phyloP scores from a whole-genome alignment of 2,113 vertebrate genomes.

The Microcebus ravelobensis region DNA sequence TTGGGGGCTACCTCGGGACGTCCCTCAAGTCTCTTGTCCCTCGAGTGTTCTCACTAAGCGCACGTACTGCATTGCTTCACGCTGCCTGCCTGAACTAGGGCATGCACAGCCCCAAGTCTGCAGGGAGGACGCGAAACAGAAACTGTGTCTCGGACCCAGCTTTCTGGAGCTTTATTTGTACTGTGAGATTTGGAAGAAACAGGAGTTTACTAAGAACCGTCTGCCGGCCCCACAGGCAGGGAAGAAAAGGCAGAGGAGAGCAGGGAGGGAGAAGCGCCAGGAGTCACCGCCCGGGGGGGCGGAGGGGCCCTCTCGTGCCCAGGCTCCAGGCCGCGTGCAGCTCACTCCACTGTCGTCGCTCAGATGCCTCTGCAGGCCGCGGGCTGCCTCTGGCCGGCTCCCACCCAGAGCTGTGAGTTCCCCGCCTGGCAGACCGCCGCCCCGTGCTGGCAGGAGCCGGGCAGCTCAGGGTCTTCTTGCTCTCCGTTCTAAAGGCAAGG shows the following conservation, averaged over 20 bases:
- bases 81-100: background rate
- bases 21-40: background rate
- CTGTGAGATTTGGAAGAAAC: background rate
- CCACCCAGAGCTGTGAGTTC: conserved; percentile 88
- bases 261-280: too few species aligned
- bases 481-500: too few species aligned
- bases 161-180: background rate
- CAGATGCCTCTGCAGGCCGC: too few species aligned
- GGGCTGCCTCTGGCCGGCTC: too few species aligned
- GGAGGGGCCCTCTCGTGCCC: too few species aligned
- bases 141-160: background rate
- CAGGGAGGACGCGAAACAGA: background rate
- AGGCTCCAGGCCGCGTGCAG: conserved; percentile 81
- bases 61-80: background rate
- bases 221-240: too few species aligned
- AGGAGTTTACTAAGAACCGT: background rate
- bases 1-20: background rate
- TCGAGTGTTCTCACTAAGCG: background rate
- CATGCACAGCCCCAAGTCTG: background rate
- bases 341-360: conserved; percentile 89
- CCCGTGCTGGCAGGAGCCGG: conserved; percentile 77
- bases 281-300: background rate
- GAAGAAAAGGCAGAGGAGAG: too few species aligned
- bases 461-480: too few species aligned
- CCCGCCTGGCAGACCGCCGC: conserved; percentile 90